A percentile compares a stretch with the other conserved stretches of the same genome.
phyloP scores from a whole-genome alignment of 2,888 invertebrate species.

The Cotesia congregata region DNA sequence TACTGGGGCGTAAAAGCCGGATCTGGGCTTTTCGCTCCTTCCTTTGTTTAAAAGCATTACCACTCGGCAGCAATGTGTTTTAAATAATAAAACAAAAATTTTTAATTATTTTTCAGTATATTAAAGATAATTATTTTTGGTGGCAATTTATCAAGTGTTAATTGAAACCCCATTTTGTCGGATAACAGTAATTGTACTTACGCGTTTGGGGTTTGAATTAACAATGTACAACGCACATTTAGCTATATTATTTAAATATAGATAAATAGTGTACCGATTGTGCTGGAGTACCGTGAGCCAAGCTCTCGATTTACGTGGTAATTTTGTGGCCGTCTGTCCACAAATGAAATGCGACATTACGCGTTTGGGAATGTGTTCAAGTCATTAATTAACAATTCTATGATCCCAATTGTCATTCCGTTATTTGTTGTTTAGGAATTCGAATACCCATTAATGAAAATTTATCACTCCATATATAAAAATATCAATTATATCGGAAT shows the following conservation, averaged over 20 bases:
- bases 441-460: background rate
- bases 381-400: slow-evolving; percentile 18
- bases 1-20: slow-evolving; percentile 29
- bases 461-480: background rate
- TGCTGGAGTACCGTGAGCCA: slow-evolving; percentile 5
- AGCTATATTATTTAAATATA: background rate
- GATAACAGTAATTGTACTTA: slow-evolving; percentile 6
- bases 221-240: background rate
- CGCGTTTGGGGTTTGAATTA: background rate
- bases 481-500: background rate
- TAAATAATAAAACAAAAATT: background rate
- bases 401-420: background rate
- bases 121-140: background rate
- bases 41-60: slow-evolving; percentile 30
- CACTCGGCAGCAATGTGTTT: background rate
- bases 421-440: background rate
- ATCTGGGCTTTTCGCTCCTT: slow-evolving; percentile 23
- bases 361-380: slow-evolving; percentile 5
- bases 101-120: background rate
- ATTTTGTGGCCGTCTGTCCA: slow-evolving; percentile 4
- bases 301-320: background rate
- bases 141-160: background rate
- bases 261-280: background rate
- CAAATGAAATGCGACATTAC: slow-evolving; percentile 10
- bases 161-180: background rate